Conservation (phyloP, 2,113 vertebrate species). For the Grammomys dolichurus region DNA sequence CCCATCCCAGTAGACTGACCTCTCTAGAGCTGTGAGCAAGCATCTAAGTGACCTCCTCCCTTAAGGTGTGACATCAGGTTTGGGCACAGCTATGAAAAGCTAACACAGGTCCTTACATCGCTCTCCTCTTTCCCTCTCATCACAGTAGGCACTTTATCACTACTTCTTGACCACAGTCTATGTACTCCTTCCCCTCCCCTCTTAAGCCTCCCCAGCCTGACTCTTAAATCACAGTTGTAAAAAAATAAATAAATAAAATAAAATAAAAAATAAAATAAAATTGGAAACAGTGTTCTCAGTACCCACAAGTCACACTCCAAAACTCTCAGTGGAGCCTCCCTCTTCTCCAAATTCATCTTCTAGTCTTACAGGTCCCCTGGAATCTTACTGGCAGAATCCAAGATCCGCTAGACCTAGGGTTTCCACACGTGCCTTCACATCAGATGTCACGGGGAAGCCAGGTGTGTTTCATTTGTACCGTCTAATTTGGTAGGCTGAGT, state of each 20-base stretch:
- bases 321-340: background rate
- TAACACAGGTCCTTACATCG: background rate
- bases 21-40: background rate
- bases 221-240: too few relatives aligned
- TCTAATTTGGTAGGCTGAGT: background rate
- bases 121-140: background rate
- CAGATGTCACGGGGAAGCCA: background rate
- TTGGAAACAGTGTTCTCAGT: background rate
- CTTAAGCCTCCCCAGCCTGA: background rate
- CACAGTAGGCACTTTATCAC: background rate
- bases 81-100: background rate
- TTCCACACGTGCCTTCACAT: background rate
- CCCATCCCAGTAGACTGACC: too few relatives aligned
- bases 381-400: background rate
- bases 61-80: background rate
- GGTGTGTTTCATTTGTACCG: background rate
- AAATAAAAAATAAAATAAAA: too few relatives aligned
- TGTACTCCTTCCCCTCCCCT: background rate
- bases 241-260: background rate
- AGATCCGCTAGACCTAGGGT: fast-evolving
- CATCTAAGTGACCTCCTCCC: too few relatives aligned
- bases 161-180: background rate
- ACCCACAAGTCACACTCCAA: background rate
- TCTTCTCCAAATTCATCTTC: background rate
- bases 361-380: too few relatives aligned